These are phyloP conservation scores for Bimastos eiseni DNA, from an alignment of 2,888 invertebrate genomes.

Conservation along the genomic window DNA sequence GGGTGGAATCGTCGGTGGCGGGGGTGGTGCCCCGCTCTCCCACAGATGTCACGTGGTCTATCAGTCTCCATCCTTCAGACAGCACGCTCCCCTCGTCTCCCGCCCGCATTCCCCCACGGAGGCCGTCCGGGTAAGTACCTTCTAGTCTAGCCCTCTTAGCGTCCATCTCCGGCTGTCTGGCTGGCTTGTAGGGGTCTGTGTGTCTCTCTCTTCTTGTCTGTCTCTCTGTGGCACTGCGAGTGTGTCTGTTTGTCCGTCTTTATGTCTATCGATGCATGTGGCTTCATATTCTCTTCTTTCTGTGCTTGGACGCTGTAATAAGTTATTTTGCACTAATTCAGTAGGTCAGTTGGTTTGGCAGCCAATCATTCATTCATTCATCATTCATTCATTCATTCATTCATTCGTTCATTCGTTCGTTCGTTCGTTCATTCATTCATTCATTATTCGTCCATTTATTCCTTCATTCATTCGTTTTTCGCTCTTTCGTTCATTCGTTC, in stretches of 20 bases:
- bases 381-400: no score
- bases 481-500: neutral
- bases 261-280: neutral
- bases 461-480: no score
- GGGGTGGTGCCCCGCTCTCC: neutral
- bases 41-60: neutral
- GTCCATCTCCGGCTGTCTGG: neutral
- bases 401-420: neutral
- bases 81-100: neutral
- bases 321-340: no score
- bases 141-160: neutral
- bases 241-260: neutral
- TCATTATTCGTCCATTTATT: neutral
- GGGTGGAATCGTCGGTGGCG: neutral
- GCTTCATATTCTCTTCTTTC: neutral
- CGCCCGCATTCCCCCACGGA: neutral
- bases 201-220: neutral
- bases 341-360: no score
- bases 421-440: neutral
- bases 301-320: neutral
- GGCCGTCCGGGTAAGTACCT: neutral
- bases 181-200: neutral
- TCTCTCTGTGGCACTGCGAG: neutral
- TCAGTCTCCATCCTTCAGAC: neutral
- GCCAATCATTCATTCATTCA: no score